Conservation (phyloP, 2,888 invertebrate genomes). For the Athalia rosae region DNA sequence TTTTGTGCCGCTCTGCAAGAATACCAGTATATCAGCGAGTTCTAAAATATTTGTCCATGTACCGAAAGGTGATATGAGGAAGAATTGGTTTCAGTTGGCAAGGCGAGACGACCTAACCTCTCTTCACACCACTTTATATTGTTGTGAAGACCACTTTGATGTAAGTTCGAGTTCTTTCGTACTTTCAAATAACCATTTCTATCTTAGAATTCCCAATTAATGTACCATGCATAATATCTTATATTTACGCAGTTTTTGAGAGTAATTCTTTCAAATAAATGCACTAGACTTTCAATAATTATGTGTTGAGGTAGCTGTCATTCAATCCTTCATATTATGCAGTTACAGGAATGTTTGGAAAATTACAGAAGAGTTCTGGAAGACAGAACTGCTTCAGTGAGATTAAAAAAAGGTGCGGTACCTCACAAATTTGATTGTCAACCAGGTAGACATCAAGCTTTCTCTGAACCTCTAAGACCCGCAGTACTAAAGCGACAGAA, state of each 20-base stretch:
- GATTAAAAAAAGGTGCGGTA: constrained; percentile 5
- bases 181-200: constrained; percentile 14
- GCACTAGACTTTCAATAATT: constrained; percentile 17
- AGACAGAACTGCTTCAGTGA: no score
- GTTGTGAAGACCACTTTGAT: constrained; percentile 17
- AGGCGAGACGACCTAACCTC: constrained; percentile 24
- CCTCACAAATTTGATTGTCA: constrained; percentile 45
- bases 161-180: constrained; percentile 22
- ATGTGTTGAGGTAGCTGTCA: constrained; percentile 12
- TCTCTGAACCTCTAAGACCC: constrained; percentile 27
- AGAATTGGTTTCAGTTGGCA: constrained; percentile 19
- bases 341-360: constrained; percentile 10
- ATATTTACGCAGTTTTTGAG: not conserved
- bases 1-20: constrained; percentile 5
- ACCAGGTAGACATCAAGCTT: constrained; percentile 11
- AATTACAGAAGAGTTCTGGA: not conserved
- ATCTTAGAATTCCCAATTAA: no score
- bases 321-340: constrained; percentile 8
- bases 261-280: not conserved
- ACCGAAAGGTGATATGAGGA: constrained; percentile 31
- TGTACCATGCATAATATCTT: not conserved
- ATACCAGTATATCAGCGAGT: constrained; percentile 1
- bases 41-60: constrained; percentile 16
- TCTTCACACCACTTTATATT: constrained; percentile 8
- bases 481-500: constrained; percentile 29